A percentile compares a stretch with the other conserved stretches of the same genome.
Evolutionary conservation across 2,113 vertebrate species (phyloP).

Genomic region (Spermophilus dauricus): DNA sequence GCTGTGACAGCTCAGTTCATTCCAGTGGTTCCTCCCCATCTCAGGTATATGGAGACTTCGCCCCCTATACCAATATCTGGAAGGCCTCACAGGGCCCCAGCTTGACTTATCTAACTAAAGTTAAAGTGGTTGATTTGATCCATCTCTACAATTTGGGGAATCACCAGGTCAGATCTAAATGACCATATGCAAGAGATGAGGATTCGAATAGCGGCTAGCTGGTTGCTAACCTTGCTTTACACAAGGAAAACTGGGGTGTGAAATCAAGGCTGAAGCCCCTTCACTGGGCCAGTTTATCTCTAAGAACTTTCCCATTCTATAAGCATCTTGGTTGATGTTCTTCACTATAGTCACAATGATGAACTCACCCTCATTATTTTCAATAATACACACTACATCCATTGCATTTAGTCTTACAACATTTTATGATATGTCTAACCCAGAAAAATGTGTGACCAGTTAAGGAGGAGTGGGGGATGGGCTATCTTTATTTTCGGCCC

Average conservation of each 20-base stretch:
- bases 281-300: not conserved
- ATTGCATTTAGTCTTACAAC: conserved; percentile 75
- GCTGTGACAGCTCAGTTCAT: not conserved
- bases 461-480: conserved; percentile 68
- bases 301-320: conserved; percentile 68
- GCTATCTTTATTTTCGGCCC: conserved; percentile 74
- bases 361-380: conserved; percentile 74
- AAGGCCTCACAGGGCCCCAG: not conserved
- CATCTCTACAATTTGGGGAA: not conserved
- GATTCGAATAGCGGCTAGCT: not conserved
- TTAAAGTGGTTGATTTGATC: not conserved
- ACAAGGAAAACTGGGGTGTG: not conserved
- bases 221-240: not conserved
- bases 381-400: conserved; percentile 72
- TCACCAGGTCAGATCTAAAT: not conserved
- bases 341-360: conserved; percentile 70
- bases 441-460: conserved; percentile 84
- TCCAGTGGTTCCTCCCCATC: not conserved
- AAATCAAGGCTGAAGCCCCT: not conserved
- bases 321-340: conserved; percentile 47
- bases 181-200: not conserved
- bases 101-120: not conserved
- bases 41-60: not conserved
- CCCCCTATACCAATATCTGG: not conserved
- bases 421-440: conserved; percentile 86